Conservation (phyloP, 2,797 vertebrate genomes). For the Danio albolineatus region DNA sequence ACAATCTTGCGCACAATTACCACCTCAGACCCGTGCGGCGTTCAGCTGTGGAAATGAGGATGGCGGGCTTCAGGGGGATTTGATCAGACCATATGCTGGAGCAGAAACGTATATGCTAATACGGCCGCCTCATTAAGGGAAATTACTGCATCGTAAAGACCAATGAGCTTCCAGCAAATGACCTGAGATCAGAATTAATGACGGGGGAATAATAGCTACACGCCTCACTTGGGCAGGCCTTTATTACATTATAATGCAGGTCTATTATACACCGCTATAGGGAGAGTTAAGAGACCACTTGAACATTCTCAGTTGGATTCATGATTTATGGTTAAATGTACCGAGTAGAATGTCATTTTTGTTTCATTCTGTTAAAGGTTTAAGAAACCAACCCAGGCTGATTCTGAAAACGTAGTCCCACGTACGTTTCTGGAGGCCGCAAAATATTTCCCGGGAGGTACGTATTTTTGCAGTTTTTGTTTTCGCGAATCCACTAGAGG, state of each 20-base stretch:
- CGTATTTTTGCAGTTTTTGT: no score
- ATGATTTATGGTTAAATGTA: no score
- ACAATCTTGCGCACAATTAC: neutral
- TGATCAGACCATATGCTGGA: slow-evolving; percentile 6
- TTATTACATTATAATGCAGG: neutral
- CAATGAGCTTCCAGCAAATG: neutral
- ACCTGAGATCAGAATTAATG: slow-evolving; percentile 17
- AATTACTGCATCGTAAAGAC: slow-evolving; percentile 1
- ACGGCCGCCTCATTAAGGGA: neutral
- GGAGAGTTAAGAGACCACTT: no score
- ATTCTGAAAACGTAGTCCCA: no score
- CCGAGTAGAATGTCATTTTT: no score
- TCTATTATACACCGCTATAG: no score
- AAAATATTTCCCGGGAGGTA: no score
- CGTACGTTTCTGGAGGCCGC: no score
- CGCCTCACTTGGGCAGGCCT: neutral
- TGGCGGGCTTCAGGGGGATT: neutral
- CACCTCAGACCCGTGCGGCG: neutral
- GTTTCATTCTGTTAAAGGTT: no score
- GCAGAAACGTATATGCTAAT: neutral
- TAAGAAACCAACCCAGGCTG: no score
- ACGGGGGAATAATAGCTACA: neutral
- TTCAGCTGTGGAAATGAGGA: neutral
- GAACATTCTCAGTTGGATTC: no score
- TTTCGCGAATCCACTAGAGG: no score